These are phyloP conservation scores for Dermolepida albohirtum DNA, from an alignment of 2,888 invertebrate genomes.

Conservation along the genomic window DNA sequence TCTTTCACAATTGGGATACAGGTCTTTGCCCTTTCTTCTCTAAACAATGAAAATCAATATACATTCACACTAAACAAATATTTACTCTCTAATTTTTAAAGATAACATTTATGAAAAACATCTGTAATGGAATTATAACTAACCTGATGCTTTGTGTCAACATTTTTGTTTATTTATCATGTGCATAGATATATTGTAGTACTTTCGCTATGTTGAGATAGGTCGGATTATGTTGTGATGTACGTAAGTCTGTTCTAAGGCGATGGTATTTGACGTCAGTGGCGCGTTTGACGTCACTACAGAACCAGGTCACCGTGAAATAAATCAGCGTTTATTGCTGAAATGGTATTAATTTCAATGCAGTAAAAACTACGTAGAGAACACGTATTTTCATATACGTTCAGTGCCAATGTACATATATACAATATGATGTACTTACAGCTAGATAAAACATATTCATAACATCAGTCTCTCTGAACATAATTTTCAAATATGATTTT, in stretches of 20 bases:
- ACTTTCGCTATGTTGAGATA: conserved; percentile 49
- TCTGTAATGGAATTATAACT: neutral
- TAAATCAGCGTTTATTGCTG: conserved; percentile 21
- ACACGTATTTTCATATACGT: neutral
- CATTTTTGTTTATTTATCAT: neutral
- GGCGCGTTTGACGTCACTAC: conserved; percentile 54
- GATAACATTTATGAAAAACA: neutral
- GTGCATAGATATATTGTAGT: neutral
- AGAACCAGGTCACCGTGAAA: conserved; percentile 27
- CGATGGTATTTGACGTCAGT: conserved; percentile 61
- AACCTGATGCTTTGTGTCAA: neutral
- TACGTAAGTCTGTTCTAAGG: conserved; percentile 16
- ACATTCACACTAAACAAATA: conserved; percentile 4
- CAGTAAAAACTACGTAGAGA: conserved; percentile 12
- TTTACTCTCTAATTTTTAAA: neutral
- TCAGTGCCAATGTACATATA: neutral
- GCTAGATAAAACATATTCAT: no score
- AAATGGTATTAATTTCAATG: conserved; percentile 24
- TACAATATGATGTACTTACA: no score
- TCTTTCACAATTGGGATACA: conserved; percentile 12
- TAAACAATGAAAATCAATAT: conserved; percentile 32
- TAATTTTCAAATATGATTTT: no score
- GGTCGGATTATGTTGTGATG: conserved; percentile 42
- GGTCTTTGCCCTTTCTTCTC: conserved; percentile 26
- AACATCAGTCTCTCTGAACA: no score